Conservation (phyloP, 2,888 invertebrate species). For the Steromphala cineraria region DNA sequence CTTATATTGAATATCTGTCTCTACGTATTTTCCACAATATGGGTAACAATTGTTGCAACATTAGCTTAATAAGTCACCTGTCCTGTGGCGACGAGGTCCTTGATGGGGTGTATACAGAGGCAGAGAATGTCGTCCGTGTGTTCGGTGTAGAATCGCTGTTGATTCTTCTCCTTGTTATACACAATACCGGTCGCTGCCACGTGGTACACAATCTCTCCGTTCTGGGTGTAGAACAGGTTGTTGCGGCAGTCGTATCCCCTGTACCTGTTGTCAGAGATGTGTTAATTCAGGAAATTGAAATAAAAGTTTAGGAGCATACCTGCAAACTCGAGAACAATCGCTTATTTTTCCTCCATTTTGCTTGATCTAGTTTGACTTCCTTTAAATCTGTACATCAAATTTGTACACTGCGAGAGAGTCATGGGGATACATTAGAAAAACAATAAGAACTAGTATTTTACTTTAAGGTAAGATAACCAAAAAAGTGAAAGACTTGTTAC, state of each 20-base stretch:
- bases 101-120: slow-evolving; percentile 74
- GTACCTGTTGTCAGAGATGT: slow-evolving; percentile 66
- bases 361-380: no score
- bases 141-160: slow-evolving; percentile 74
- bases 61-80: slow-evolving; percentile 65
- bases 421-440: no score
- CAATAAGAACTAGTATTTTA: no score
- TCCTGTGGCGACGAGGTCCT: slow-evolving; percentile 76
- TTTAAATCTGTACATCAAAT: no score
- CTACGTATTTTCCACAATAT: no score
- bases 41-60: no score
- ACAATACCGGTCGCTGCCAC: slow-evolving; percentile 76
- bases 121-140: slow-evolving; percentile 77
- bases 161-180: slow-evolving; percentile 68
- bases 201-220: slow-evolving; percentile 75
- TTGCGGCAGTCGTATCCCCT: slow-evolving; percentile 76
- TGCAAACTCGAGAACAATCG: no score
- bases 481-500: no score
- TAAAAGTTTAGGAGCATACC: neutral
- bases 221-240: slow-evolving; percentile 75
- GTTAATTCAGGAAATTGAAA: neutral
- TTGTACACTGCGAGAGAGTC: no score
- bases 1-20: no score
- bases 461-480: no score
- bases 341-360: no score